Conservation (phyloP, 2,113 vertebrate species). For the Myrmophylax atrothorax region DNA sequence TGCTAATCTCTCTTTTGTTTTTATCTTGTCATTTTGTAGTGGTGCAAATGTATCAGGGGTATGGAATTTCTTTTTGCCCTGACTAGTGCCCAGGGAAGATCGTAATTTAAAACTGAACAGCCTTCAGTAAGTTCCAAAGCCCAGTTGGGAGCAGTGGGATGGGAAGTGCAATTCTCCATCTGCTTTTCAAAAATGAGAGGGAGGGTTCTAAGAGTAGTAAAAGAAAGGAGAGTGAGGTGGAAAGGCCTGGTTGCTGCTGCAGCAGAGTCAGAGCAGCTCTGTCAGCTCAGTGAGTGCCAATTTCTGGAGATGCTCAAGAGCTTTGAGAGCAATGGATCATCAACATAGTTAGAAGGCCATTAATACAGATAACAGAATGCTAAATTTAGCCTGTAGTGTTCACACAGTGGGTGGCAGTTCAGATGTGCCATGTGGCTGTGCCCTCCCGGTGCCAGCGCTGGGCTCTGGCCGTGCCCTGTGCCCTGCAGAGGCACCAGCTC, state of each 20-base stretch:
- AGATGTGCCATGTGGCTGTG: not conserved
- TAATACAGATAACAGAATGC: slow-evolving; percentile 22
- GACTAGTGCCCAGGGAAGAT: not conserved
- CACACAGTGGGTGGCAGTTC: not conserved
- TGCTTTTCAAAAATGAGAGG: not conserved
- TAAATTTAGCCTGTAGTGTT: not conserved
- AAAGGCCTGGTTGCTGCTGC: slow-evolving; percentile 3
- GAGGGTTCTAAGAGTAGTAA: not conserved
- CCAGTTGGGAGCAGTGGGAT: not conserved
- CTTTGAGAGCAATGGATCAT: slow-evolving; percentile 60
- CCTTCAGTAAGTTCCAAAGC: not conserved
- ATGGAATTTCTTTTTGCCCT: not conserved
- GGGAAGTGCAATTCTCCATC: not conserved
- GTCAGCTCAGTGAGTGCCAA: slow-evolving; percentile 30
- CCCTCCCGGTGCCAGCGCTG: accelerated
- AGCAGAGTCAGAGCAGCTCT: slow-evolving; percentile 17
- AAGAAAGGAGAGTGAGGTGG: slow-evolving; percentile 4
- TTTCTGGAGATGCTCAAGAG: slow-evolving; percentile 38
- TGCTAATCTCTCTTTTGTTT: not conserved
- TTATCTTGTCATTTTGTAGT: not conserved
- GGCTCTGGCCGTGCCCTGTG: not conserved
- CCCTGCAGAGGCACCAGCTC: not conserved
- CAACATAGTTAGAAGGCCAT: not conserved
- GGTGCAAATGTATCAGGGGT: not conserved
- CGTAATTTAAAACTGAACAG: not conserved